These are phyloP conservation scores for Dunckerocampus dactyliophorus DNA, from an alignment of 2,113 vertebrate genomes.

Conservation along the genomic window DNA sequence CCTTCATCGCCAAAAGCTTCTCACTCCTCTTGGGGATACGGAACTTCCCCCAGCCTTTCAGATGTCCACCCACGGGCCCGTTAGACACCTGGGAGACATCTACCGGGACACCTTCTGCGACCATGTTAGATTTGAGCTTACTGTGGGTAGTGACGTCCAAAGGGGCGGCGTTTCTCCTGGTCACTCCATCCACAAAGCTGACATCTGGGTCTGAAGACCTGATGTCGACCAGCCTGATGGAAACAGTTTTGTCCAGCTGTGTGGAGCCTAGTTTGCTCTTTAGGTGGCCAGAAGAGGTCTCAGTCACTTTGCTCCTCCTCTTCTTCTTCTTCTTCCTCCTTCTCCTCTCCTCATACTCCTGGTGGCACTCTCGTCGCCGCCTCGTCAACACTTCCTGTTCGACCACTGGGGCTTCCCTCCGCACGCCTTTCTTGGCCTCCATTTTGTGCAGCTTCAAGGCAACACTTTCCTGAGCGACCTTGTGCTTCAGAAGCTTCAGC, in stretches of 20 bases:
- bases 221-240: constrained; percentile 60
- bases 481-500: constrained; percentile 20
- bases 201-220: constrained; percentile 36
- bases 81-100: constrained; percentile 47
- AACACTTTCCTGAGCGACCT: constrained; percentile 9
- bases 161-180: constrained; percentile 13
- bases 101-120: constrained; percentile 29
- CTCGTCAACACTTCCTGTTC: constrained; percentile 7
- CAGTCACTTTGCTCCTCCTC: constrained; percentile 32
- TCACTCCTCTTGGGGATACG: constrained; percentile 91
- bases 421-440: constrained; percentile 31
- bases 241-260: constrained; percentile 52
- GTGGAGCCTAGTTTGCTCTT: constrained; percentile 27
- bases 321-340: constrained; percentile 46
- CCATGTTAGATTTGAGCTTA: constrained; percentile 10
- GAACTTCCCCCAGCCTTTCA: constrained; percentile 92
- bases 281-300: constrained; percentile 26
- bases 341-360: constrained; percentile 41
- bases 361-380: constrained; percentile 19
- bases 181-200: constrained; percentile 20
- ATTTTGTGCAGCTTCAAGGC: constrained; percentile 25
- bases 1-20: constrained; percentile 62
- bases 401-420: constrained; percentile 17
- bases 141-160: background rate
- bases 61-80: constrained; percentile 66